A percentile compares a stretch with the other conserved stretches of the same genome.
These are phyloP conservation scores for Okapia johnstoni DNA, from an alignment of 2,113 vertebrate genomes.

Conservation along the genomic window DNA sequence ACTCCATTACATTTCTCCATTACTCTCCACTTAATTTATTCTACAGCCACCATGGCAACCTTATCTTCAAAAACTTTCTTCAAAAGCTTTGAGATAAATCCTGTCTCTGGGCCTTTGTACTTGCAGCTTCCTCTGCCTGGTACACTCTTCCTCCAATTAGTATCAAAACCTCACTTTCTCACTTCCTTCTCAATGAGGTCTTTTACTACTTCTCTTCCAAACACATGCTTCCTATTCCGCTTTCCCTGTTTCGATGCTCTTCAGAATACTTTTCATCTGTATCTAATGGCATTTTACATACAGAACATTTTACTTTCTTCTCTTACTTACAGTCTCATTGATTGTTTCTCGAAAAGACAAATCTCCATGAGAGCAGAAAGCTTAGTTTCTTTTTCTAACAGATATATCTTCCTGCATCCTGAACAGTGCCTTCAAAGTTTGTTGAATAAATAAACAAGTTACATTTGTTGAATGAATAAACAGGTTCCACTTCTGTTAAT, in stretches of 20 bases:
- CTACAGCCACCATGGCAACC: background rate
- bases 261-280: background rate
- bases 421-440: background rate
- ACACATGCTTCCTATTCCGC: background rate
- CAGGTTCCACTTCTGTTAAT: background rate
- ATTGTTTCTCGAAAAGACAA: background rate
- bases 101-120: background rate
- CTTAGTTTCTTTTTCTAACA: background rate
- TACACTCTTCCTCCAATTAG: background rate
- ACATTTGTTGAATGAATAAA: background rate
- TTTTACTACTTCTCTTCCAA: background rate
- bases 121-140: background rate
- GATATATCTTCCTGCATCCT: background rate
- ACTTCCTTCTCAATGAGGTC: background rate
- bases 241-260: background rate
- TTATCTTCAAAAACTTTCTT: background rate
- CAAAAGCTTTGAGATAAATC: background rate
- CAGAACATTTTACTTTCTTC: background rate
- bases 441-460: background rate
- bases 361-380: background rate
- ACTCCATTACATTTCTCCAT: background rate
- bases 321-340: background rate
- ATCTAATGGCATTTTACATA: background rate
- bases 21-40: background rate
- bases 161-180: background rate